A percentile compares a stretch with the other conserved stretches of the same genome.
phyloP scores from a whole-genome alignment of 2,888 invertebrate species.

The Polymixis flavicincta region DNA sequence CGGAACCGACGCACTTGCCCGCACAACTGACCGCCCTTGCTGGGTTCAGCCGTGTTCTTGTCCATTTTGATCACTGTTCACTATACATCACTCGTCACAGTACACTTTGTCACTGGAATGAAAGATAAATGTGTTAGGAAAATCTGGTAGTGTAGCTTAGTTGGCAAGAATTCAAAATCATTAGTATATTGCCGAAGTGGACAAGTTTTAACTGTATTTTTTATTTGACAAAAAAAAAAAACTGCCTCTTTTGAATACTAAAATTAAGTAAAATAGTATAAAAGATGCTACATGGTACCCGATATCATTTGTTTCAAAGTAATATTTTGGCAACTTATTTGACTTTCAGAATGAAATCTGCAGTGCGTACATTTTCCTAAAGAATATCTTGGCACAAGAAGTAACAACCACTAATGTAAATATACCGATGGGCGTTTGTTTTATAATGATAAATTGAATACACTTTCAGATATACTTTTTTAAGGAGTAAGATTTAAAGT shows the following conservation, averaged over 20 bases:
- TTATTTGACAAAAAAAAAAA: neutral
- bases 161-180: neutral
- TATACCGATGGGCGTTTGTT: neutral
- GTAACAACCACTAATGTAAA: neutral
- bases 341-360: slow-evolving; percentile 33
- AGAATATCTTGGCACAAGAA: slow-evolving; percentile 18
- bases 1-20: slow-evolving; percentile 83
- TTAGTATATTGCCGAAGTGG: neutral
- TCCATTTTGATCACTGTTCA: slow-evolving; percentile 77
- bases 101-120: slow-evolving; percentile 70
- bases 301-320: neutral
- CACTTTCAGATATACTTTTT: neutral
- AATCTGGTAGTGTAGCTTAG: neutral
- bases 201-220: neutral
- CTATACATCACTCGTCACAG: slow-evolving; percentile 71
- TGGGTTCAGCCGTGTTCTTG: slow-evolving; percentile 75
- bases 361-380: slow-evolving; percentile 39
- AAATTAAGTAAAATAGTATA: neutral
- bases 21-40: slow-evolving; percentile 76
- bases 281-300: slow-evolving; percentile 39
- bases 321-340: slow-evolving; percentile 23
- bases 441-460: neutral
- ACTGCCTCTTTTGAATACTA: neutral
- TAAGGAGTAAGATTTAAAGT: neutral
- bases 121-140: slow-evolving; percentile 43